Base-by-base conservation (phyloP, 2,113 vertebrate species). In the Istiophorus platypterus region DNA sequence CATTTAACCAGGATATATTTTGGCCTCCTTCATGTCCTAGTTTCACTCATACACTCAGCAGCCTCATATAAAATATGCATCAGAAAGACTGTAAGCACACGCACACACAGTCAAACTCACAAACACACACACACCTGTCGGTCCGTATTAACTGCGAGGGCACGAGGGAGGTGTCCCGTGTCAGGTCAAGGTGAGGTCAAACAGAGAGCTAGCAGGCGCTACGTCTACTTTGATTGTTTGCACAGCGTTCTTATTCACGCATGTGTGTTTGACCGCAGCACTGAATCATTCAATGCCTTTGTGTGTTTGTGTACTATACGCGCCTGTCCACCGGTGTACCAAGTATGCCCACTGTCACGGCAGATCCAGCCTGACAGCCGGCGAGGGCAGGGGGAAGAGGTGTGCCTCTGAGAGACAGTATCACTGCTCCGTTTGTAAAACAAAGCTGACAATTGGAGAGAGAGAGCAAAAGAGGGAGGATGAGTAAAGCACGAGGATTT, bases 41-140 rank as follows among this genome's bases (percentile, higher is more conserved):
- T 88, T 94, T 88, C 72, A 69, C 52, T 85, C 71, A 69, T 41
- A 78, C 80, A 78, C 82, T 86, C 74, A 41, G 72, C 89, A 82
- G 64, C 73, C 71, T 81, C 34, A 1, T 45, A 91, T 92, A 52
- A 93, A 93, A 93, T 92, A 92, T 92, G 82, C 85, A 93, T 86
- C 68, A 79, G 64, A 78, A 73, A 49, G 74, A 85, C 68, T 86
- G 72, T 76, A 51, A 58, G 86, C n/a, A 1, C 76, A 24, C 58
- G 17, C 65, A 71, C 47, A 47, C 41, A 62, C 9, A 47, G 59
- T 24, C 68, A 76, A 26, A 56, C 70, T 22, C 61, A 75, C 45
- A 81, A 62, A 76, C 22, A 62, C 58, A 67, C 58, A 67, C 69
- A 77, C 71, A 84, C 79, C 78, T 86, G 90, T 86, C 89, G 5